These are phyloP conservation scores for Nasua narica DNA, from an alignment of 2,797 vertebrate species.

Conservation along the genomic window DNA sequence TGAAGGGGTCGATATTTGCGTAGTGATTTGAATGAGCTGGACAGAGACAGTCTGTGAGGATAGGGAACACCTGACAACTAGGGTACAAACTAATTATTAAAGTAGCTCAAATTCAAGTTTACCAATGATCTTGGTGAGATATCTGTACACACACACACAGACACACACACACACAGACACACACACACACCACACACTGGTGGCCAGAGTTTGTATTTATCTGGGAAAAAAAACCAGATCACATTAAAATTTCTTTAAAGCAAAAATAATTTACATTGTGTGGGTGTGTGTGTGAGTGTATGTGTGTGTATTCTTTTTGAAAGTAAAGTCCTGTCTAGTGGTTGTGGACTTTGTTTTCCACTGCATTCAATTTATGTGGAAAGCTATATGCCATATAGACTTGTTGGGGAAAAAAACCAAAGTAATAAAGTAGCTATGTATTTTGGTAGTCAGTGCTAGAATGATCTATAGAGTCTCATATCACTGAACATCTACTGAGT, in stretches of 20 bases:
- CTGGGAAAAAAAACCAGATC: background rate
- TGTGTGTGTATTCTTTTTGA: background rate
- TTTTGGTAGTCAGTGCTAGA: slow-evolving; percentile 41
- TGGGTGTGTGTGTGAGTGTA: background rate
- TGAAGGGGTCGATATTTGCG: background rate
- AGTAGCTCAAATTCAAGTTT: background rate
- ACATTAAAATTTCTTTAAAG: background rate
- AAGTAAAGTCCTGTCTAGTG: background rate
- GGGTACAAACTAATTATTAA: background rate
- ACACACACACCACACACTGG: background rate
- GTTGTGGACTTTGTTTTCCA: background rate
- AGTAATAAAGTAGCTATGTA: background rate
- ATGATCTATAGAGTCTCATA: background rate
- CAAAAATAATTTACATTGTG: background rate
- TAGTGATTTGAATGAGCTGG: background rate
- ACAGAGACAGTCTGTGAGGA: background rate
- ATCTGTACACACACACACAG: background rate
- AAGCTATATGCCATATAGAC: background rate
- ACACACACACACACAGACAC: background rate
- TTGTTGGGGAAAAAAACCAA: background rate
- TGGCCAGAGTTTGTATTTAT: background rate
- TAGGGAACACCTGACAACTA: background rate
- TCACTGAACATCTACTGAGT: background rate
- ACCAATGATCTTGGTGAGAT: background rate
- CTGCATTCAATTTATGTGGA: background rate